Conservation (phyloP, 2,888 invertebrate species). For the Urechis unicinctus region DNA sequence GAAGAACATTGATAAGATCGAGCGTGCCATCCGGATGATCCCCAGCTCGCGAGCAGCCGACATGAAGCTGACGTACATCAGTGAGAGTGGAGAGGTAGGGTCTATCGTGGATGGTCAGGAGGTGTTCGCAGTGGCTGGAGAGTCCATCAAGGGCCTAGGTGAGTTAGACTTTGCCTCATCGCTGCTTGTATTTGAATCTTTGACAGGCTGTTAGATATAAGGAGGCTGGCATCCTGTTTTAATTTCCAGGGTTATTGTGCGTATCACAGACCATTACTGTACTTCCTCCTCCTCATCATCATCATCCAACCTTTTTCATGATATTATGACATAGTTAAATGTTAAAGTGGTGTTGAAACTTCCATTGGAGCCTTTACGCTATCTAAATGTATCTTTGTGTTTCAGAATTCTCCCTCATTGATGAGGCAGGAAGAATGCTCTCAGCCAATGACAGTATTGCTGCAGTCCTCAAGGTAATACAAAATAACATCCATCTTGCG, state of each 20-base stretch:
- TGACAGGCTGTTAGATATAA: neutral
- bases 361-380: too few species aligned
- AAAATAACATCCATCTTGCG: too few species aligned
- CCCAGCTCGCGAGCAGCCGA: slow-evolving; percentile 38
- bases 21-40: slow-evolving; percentile 30
- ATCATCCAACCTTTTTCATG: too few species aligned
- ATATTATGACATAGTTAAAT: too few species aligned
- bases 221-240: too few species aligned
- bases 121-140: slow-evolving; percentile 29
- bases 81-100: slow-evolving; percentile 20
- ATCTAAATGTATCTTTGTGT: too few species aligned
- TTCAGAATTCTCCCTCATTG: slow-evolving; percentile 31
- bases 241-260: too few species aligned
- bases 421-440: slow-evolving; percentile 38
- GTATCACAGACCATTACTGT: too few species aligned
- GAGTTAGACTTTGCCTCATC: too few species aligned
- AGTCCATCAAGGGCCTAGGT: slow-evolving; percentile 31
- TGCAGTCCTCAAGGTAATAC: slow-evolving; percentile 32
- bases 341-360: too few species aligned
- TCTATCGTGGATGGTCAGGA: slow-evolving; percentile 28
- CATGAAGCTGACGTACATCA: slow-evolving; percentile 27
- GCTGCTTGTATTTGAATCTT: too few species aligned
- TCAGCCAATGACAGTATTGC: slow-evolving; percentile 31
- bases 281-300: too few species aligned
- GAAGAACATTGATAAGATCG: slow-evolving; percentile 30